These are phyloP conservation scores for Bucorvus abyssinicus DNA, from an alignment of 2,797 vertebrate species.

Conservation along the genomic window DNA sequence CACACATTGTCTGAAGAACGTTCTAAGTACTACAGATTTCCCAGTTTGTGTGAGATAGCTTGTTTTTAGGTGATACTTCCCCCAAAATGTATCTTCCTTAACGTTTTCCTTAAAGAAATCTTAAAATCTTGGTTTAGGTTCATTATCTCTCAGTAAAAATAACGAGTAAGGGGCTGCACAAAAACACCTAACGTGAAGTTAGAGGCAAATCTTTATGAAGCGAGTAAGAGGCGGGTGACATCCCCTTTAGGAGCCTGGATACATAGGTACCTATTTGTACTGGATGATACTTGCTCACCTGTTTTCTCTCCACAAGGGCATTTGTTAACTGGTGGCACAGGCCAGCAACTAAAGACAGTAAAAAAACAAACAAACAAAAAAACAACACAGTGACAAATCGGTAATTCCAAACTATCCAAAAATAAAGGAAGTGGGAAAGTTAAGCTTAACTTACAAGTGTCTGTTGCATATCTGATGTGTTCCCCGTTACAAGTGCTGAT, in stretches of 20 bases:
- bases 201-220: neutral
- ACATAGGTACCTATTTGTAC: neutral
- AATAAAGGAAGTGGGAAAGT: neutral
- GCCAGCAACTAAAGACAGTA: slow-evolving; percentile 87
- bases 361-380: neutral
- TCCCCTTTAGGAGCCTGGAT: neutral
- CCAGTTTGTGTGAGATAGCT: neutral
- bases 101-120: neutral
- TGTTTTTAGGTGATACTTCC: neutral
- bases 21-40: neutral
- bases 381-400: slow-evolving; percentile 14
- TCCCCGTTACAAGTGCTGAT: slow-evolving; percentile 99
- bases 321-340: slow-evolving; percentile 99
- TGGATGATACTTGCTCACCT: slow-evolving; percentile 81
- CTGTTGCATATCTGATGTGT: slow-evolving; percentile 98
- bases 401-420: neutral
- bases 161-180: neutral
- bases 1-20: neutral
- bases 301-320: slow-evolving; percentile 97
- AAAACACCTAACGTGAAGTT: neutral
- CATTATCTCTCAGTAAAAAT: neutral
- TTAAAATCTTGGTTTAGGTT: neutral
- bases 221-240: neutral
- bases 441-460: slow-evolving; percentile 89
- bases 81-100: accelerated